Conservation (phyloP, 2,888 invertebrate species). For the Sinohyriopsis cumingii region DNA sequence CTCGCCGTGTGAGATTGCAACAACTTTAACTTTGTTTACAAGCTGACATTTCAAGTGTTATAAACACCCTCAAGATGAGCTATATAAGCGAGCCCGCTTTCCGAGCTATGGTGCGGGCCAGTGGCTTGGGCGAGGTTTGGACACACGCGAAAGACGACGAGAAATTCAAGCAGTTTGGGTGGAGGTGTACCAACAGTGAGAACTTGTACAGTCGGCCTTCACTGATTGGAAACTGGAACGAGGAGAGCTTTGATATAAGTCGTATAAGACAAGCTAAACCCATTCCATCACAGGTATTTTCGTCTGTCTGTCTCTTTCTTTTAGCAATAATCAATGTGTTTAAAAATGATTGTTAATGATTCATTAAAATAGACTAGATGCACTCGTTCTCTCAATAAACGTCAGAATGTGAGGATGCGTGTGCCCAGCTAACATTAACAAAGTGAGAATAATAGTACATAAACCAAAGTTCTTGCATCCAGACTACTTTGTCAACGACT, state of each 20-base stretch:
- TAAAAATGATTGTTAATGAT: not conserved
- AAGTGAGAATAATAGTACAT: too few species aligned
- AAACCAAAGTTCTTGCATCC: too few species aligned
- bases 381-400: too few species aligned
- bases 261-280: conserved; percentile 54
- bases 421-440: too few species aligned
- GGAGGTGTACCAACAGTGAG: conserved; percentile 66
- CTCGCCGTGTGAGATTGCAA: too few species aligned
- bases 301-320: not conserved
- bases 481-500: too few species aligned
- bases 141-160: conserved; percentile 54
- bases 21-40: too few species aligned
- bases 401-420: too few species aligned
- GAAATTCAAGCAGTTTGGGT: conserved; percentile 65
- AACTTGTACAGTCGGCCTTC: conserved; percentile 55
- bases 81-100: conserved; percentile 48
- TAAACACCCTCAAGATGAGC: too few species aligned
- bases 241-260: conserved; percentile 63
- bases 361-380: too few species aligned
- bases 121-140: conserved; percentile 64
- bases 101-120: conserved; percentile 59
- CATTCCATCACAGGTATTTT: conserved; percentile 65
- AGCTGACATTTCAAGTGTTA: too few species aligned
- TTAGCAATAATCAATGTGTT: not conserved
- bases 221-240: conserved; percentile 68